A percentile compares a stretch with the other conserved stretches of the same genome.
Conservation (phyloP, 2,888 invertebrate species). For the Lasioglossum oenotherae region DNA sequence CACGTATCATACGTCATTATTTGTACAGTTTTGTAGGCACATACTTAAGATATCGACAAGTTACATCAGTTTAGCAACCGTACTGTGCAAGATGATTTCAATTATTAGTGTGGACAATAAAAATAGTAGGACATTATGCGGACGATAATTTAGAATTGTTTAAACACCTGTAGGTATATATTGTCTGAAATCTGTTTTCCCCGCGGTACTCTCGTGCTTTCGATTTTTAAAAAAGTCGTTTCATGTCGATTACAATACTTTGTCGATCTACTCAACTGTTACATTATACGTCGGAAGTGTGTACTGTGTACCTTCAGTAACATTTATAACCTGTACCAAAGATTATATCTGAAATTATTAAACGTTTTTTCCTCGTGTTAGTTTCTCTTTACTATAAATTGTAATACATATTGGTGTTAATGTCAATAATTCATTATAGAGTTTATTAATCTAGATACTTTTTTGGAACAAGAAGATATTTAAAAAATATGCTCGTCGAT, state of each 20-base stretch:
- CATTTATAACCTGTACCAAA: neutral
- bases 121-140: conserved; percentile 75
- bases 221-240: neutral
- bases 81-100: conserved; percentile 73
- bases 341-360: neutral
- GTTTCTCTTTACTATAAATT: neutral
- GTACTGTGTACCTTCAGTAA: neutral
- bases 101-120: conserved; percentile 81
- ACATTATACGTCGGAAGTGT: neutral
- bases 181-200: conserved; percentile 19
- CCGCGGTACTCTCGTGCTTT: conserved; percentile 43
- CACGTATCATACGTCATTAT: conserved; percentile 45
- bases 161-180: conserved; percentile 29
- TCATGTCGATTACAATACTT: neutral
- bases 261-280: neutral
- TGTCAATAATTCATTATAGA: neutral
- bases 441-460: neutral
- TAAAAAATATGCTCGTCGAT: neutral
- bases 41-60: conserved; percentile 42
- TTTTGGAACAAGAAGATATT: neutral
- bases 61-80: conserved; percentile 38
- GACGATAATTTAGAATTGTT: conserved; percentile 74
- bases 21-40: conserved; percentile 64
- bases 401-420: neutral
- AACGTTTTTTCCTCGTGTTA: neutral